Evolutionary conservation across 2,888 invertebrate species (phyloP).

Genomic region (Stenurella melanura): DNA sequence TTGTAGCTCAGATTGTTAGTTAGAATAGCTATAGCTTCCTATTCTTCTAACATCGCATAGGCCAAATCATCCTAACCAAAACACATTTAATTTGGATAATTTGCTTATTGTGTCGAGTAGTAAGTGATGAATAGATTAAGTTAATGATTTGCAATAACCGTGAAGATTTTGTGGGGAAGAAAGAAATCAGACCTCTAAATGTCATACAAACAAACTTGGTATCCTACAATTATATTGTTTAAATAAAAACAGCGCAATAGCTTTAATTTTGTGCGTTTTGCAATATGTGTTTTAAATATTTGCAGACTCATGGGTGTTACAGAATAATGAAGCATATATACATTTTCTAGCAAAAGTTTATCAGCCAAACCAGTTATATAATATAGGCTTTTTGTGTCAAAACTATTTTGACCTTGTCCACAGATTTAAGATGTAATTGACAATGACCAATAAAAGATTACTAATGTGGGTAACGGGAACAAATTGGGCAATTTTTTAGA

Average conservation of each 20-base stretch:
- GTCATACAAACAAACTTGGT: too few relatives aligned
- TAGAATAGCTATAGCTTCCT: too few relatives aligned
- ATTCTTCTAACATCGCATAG: too few relatives aligned
- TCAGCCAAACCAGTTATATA: neutral
- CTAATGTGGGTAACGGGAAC: conserved; percentile 56
- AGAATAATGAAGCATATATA: neutral
- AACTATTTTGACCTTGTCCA: conserved; percentile 36
- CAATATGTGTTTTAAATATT: neutral
- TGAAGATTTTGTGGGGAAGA: too few relatives aligned
- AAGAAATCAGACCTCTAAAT: too few relatives aligned
- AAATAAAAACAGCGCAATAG: neutral
- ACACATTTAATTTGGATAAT: too few relatives aligned
- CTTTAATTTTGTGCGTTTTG: neutral
- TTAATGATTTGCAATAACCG: too few relatives aligned
- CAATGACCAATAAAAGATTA: conserved; percentile 50
- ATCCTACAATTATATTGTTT: too few relatives aligned
- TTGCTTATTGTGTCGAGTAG: too few relatives aligned
- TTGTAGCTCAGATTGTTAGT: too few relatives aligned
- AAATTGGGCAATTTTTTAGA: conserved; percentile 44
- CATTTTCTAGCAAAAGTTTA: neutral
- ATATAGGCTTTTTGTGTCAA: neutral
- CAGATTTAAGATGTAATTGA: conserved; percentile 52
- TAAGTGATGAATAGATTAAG: too few relatives aligned
- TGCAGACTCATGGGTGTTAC: neutral
- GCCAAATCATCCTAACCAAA: too few relatives aligned